These are phyloP conservation scores for Premnoplex brunnescens DNA, from an alignment of 2,797 vertebrate genomes.

Conservation along the genomic window DNA sequence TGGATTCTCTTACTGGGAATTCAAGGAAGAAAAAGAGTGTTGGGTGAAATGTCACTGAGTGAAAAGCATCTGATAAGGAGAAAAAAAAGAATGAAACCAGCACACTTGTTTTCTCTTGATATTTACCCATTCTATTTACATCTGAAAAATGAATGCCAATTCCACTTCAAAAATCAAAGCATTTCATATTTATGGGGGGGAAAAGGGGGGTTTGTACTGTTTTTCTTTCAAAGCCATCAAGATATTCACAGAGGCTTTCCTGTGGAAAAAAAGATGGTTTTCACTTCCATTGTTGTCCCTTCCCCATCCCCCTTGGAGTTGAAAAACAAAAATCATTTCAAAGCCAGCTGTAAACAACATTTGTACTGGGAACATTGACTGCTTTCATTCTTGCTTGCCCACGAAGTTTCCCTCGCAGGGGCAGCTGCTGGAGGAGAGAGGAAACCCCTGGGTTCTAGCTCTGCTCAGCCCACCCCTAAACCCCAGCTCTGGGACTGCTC, in stretches of 20 bases:
- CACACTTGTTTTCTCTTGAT: neutral
- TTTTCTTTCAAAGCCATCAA: neutral
- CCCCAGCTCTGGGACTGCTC: neutral
- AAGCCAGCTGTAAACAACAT: neutral
- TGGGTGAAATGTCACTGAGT: neutral
- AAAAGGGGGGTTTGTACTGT: no score
- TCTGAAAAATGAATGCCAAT: neutral
- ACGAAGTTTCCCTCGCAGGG: neutral
- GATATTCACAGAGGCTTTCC: neutral
- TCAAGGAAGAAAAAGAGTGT: neutral
- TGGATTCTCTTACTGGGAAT: neutral
- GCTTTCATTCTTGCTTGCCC: conserved; percentile 49
- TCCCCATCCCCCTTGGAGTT: neutral
- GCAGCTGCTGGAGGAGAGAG: neutral
- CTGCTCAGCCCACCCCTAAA: neutral
- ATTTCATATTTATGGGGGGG: neutral
- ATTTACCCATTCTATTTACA: neutral
- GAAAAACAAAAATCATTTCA: neutral
- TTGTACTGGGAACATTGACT: neutral
- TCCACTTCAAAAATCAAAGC: neutral
- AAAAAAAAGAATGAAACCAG: neutral
- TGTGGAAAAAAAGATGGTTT: neutral
- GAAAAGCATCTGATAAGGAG: neutral
- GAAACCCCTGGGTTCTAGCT: neutral
- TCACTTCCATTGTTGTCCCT: neutral